Evolutionary conservation across 2,888 invertebrate genomes (phyloP).

Genomic region (Syritta pipiens): DNA sequence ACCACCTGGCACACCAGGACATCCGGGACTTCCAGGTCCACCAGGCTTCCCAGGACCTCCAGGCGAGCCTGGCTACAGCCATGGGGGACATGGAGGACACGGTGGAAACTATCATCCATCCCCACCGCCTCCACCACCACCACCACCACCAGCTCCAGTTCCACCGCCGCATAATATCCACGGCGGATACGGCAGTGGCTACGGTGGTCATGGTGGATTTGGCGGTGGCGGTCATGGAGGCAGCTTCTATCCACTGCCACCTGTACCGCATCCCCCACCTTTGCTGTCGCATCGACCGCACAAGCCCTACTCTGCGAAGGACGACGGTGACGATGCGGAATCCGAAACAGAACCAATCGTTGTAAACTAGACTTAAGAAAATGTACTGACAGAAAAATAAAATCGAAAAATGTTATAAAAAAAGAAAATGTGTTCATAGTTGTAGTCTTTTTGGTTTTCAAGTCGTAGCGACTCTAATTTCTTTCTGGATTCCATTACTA

Average conservation of each 20-base stretch:
- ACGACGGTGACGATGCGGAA: not conserved
- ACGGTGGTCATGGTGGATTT: constrained; percentile 67
- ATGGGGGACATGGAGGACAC: too few species aligned
- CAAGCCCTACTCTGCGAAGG: constrained; percentile 1
- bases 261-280: not conserved
- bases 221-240: constrained; percentile 71
- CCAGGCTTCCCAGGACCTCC: not conserved
- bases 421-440: too few species aligned
- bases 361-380: too few species aligned
- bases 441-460: too few species aligned
- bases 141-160: constrained; percentile 70
- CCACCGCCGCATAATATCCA: constrained; percentile 66
- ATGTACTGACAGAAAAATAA: too few species aligned
- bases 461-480: too few species aligned
- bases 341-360: not conserved
- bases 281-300: not conserved
- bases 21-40: not conserved
- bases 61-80: not conserved
- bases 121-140: constrained; percentile 71
- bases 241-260: constrained; percentile 14
- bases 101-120: too few species aligned
- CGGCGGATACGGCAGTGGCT: constrained; percentile 70
- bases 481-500: too few species aligned
- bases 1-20: not conserved
- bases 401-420: too few species aligned